Conservation (phyloP, 2,797 vertebrate genomes). For the Sphenopsis melanotis region DNA sequence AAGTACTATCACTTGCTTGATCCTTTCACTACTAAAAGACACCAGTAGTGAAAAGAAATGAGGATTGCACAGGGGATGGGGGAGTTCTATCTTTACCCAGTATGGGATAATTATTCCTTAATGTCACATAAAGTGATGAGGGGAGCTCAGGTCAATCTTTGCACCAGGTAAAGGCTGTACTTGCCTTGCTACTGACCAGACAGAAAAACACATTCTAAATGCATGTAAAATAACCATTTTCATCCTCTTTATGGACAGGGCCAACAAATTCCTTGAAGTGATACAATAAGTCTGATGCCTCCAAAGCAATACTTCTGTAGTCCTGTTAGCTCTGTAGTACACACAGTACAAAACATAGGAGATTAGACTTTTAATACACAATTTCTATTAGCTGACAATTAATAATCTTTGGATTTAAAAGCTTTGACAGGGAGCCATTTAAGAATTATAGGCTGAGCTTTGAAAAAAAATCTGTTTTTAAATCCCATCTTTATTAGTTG, state of each 20-base stretch:
- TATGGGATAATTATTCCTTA: not conserved
- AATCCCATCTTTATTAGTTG: constrained; percentile 19
- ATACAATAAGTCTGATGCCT: not conserved
- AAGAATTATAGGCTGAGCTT: constrained; percentile 28
- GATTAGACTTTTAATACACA: constrained; percentile 5
- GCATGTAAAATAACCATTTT: not conserved
- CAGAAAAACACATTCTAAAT: not conserved
- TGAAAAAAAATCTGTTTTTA: not conserved
- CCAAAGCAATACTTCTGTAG: not conserved
- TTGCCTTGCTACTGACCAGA: not conserved
- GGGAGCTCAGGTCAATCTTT: not conserved
- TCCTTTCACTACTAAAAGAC: not conserved
- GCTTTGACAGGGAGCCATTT: not conserved
- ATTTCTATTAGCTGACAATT: constrained; percentile 13
- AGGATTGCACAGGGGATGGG: fast-evolving
- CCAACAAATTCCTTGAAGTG: not conserved
- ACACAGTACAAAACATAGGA: not conserved
- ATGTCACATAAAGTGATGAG: not conserved
- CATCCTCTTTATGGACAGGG: not conserved
- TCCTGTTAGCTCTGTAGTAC: not conserved
- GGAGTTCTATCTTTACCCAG: not conserved
- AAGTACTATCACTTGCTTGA: not conserved
- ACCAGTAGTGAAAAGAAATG: not conserved
- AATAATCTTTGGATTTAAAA: constrained; percentile 34
- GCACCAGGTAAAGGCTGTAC: not conserved